These are phyloP conservation scores for Excalfactoria chinensis DNA, from an alignment of 2,113 vertebrate genomes.

Conservation along the genomic window DNA sequence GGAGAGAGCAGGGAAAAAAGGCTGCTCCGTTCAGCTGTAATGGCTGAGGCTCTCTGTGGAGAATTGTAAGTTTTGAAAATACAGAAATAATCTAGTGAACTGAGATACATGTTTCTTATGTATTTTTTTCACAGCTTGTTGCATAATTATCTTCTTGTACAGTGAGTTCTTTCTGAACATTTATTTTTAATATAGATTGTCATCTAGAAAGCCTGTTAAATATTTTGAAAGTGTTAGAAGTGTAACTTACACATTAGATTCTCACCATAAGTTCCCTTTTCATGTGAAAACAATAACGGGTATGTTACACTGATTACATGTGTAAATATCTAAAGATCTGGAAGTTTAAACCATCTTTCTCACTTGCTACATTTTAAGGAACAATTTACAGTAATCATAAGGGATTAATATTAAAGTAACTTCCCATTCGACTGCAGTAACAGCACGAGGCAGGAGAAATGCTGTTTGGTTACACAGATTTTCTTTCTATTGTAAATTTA, in stretches of 20 bases:
- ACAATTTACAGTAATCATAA: not conserved
- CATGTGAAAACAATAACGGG: not conserved
- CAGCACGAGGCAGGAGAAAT: accelerated
- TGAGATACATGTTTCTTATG: not conserved
- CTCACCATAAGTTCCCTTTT: not conserved
- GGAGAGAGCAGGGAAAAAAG: not conserved
- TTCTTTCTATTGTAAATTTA: not conserved
- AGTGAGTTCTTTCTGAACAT: not conserved
- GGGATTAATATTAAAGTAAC: not conserved
- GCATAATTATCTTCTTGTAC: not conserved
- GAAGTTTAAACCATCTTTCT: not conserved
- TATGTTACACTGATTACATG: not conserved
- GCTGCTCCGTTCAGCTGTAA: not conserved
- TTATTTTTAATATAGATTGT: conserved; percentile 8
- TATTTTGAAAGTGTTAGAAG: not conserved
- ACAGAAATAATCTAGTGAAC: not conserved
- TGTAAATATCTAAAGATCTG: not conserved
- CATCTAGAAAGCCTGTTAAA: not conserved
- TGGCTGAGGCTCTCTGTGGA: not conserved
- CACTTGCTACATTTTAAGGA: not conserved
- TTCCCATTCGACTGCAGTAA: not conserved
- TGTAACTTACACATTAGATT: not conserved
- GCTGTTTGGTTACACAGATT: not conserved
- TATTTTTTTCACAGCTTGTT: not conserved
- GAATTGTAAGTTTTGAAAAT: not conserved